phyloP scores from a whole-genome alignment of 2,113 vertebrate species.

The Potamarius usumacintae region DNA sequence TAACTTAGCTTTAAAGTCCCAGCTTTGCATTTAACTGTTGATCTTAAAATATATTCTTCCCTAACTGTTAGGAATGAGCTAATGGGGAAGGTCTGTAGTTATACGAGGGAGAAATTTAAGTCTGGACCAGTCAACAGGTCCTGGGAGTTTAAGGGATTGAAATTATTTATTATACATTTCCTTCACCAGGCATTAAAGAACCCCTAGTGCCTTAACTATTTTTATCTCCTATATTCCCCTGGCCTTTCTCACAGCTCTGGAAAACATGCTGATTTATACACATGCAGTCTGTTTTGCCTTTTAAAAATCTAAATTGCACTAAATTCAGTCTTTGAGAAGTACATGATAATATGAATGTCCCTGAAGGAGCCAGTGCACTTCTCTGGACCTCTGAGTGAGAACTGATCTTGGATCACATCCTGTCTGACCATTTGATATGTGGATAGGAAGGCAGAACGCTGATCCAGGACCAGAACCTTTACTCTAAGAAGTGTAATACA shows the following conservation, averaged over 20 bases:
- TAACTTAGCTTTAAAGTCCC: neutral
- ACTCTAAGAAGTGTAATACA: neutral
- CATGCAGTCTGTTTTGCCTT: neutral
- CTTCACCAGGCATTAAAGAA: neutral
- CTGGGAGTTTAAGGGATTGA: neutral
- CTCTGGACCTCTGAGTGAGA: constrained; percentile 1
- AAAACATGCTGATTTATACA: neutral
- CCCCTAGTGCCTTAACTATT: neutral
- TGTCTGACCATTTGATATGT: constrained; percentile 23
- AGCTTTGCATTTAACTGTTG: neutral
- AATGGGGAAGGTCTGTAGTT: neutral
- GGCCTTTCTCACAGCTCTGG: neutral
- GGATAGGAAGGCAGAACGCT: constrained; percentile 17
- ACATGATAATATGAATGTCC: constrained; percentile 39
- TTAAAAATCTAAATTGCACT: neutral
- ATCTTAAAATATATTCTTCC: neutral
- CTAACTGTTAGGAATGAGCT: neutral
- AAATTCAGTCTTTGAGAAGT: neutral
- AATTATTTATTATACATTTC: neutral
- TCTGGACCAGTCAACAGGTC: neutral
- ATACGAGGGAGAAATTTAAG: no score
- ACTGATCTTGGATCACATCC: constrained; percentile 18
- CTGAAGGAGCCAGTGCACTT: constrained; percentile 59
- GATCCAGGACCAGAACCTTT: neutral
- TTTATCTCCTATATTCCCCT: neutral